Percentiles rank a stretch among this genome's conserved stretches.
phyloP scores from a whole-genome alignment of 2,113 vertebrate genomes.

The Acinonyx jubatus region DNA sequence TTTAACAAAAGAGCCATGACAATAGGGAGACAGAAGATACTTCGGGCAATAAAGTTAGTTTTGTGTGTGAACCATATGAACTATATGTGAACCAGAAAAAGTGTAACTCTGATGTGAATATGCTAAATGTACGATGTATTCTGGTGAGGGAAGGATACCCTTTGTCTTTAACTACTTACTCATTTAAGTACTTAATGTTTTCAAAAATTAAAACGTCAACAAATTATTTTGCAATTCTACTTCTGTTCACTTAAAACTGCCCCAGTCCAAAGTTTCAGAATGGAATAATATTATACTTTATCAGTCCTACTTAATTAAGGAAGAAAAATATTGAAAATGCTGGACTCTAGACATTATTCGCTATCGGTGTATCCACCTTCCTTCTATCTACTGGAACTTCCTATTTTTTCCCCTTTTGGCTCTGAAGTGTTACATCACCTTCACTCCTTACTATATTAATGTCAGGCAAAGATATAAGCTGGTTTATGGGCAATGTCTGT shows the following conservation, averaged over 20 bases:
- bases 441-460: conserved; percentile 34
- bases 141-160: background rate
- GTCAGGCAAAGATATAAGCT: background rate
- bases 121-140: background rate
- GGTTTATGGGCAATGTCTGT: conserved; percentile 34
- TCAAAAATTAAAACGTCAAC: conserved; percentile 26
- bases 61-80: background rate
- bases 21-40: background rate
- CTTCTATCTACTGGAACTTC: background rate
- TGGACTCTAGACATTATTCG: background rate
- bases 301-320: conserved; percentile 6
- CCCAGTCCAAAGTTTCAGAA: background rate
- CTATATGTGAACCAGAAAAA: conserved; percentile 30
- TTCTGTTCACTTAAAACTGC: background rate
- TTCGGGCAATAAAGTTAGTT: background rate
- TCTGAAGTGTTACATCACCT: background rate
- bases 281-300: background rate
- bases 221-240: conserved; percentile 19
- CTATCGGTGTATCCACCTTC: background rate
- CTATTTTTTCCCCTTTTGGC: background rate
- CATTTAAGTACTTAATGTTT: conserved; percentile 34
- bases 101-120: background rate
- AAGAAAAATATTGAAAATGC: background rate
- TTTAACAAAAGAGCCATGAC: background rate
- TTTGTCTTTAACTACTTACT: conserved; percentile 29